Base-by-base conservation (phyloP, 53 echinoderm and acorn worm species). In the Actinopyga echinites region DNA sequence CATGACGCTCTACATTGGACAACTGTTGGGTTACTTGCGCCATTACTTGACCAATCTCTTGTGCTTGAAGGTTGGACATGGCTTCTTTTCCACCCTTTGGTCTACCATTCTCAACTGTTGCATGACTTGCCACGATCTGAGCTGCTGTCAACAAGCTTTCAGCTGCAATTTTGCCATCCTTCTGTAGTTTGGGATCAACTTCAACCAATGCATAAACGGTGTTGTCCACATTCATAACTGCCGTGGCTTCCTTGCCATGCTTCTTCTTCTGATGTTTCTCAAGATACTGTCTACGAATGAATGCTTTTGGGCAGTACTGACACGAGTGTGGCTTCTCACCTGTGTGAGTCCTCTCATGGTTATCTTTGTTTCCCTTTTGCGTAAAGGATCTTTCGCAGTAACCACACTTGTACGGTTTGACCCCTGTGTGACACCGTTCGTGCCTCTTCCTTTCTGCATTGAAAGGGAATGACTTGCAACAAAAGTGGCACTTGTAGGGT, bases 181-280 rank as follows among this genome's bases (percentile, higher is more conserved):
- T 77, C 3, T 3, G 54, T 31, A 77, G 49, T 9, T 11, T 30
- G 4, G 35, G 77, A 49, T 56, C 77, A 9, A 77, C 8, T 32
- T 77, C 77, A 1, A 77, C 32, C 12, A 77, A 30, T 1, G 56
- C 77, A 56, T 77, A 77, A 17, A 77, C 56, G 8, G 54, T 49
- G 32, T 24, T 52, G 3, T 26, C n/a, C 28, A 28, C 30, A 37
- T 4, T 31, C 8, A 7, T 53, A 1, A 21, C 23, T 30, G 21
- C 30, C 9, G 15, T 3, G 12, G 17, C 10, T 1, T 77, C 56
- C 25, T 56, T 77, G 23, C 31, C 56, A 77, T 77, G 77, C 29
- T 77, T 77, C 32, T 77, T 77, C 77, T 77, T 56, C 54, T 53
- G 49, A 32, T 77, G 77, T 56, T 77, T 77, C 54, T 53, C 77